Base-by-base conservation (phyloP, 2,888 invertebrate genomes). In the Melitaea athalia region DNA sequence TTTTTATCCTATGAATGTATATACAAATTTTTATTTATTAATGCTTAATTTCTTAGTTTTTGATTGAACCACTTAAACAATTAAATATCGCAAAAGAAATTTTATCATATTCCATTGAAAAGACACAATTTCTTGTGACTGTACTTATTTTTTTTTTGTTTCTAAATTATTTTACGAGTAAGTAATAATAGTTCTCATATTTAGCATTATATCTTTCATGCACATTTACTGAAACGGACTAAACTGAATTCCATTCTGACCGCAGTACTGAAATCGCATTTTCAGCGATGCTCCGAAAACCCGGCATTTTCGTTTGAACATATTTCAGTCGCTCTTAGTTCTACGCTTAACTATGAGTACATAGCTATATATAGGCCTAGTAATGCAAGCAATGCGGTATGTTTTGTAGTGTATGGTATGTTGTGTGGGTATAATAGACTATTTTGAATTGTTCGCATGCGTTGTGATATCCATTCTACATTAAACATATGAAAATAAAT, bases 191-290 rank as follows among this genome's bases (percentile, higher is more conserved):
- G 11, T 45, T 45, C 45, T 45, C 12, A 12, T 45, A 45, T 11
- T 14, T 45, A 45, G 45, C 11, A 11, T 14, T 49, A 4, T 5
- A 49, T 49, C 5, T 0, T 6, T n/a, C 47, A 31, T n/a, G 33
- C 6, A 55, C 8, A 12, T 52, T 52, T 10, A 15, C 33, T 55
- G 14, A 33, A 55, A 12, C 7, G 33, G 7, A 55, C 53, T 57
- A 15, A n/a, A 49, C 68, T 63, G 64, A 71, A 74, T 75, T 69
- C 70, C 67, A 68, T 49, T 68, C 67, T 69, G 60, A 5, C 68
- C 70, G 64, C 68, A 67, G 75, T 69, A 69, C 73, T 38, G 64
- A 69, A 64, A 76, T 73, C 77, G 79, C 78, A 80, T 84, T 83
- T 84, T 76, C 76, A 17, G 11, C 73, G 69, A 70, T 49, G 68